These are phyloP conservation scores for Origma solitaria DNA, from an alignment of 2,113 vertebrate species.

Conservation along the genomic window DNA sequence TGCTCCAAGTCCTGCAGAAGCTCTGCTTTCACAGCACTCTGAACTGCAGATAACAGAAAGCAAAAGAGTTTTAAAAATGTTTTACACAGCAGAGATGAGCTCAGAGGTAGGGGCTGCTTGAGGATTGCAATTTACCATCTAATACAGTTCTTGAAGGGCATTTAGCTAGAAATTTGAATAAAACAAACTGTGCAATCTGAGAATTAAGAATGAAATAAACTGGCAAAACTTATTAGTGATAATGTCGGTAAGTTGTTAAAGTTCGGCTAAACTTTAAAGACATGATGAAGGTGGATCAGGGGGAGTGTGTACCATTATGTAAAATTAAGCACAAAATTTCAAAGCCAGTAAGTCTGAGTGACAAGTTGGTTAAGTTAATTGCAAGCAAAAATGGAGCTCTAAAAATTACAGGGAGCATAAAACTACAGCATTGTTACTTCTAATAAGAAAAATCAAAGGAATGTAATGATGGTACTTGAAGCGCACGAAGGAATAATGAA, in stretches of 20 bases:
- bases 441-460: constrained; percentile 59
- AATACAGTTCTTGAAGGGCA: neutral
- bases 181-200: neutral
- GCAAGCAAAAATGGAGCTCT: constrained; percentile 58
- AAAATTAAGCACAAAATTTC: constrained; percentile 55
- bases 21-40: neutral
- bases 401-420: constrained; percentile 56
- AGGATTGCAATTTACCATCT: neutral
- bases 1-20: neutral
- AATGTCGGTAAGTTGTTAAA: neutral
- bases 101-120: neutral
- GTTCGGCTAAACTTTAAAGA: constrained; percentile 40
- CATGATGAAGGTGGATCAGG: constrained; percentile 3
- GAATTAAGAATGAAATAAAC: neutral
- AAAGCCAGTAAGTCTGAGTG: constrained; percentile 55
- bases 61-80: neutral
- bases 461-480: constrained; percentile 40
- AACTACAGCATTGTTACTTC: constrained; percentile 48
- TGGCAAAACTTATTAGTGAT: neutral
- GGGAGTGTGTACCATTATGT: constrained; percentile 45
- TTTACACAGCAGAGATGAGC: neutral
- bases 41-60: neutral
- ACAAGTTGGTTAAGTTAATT: constrained; percentile 68
- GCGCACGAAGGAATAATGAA: constrained; percentile 31
- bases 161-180: neutral